A percentile compares a stretch with the other conserved stretches of the same genome.
These are phyloP conservation scores for Rhinophrynus dorsalis DNA, from an alignment of 2,797 vertebrate species.

Conservation along the genomic window DNA sequence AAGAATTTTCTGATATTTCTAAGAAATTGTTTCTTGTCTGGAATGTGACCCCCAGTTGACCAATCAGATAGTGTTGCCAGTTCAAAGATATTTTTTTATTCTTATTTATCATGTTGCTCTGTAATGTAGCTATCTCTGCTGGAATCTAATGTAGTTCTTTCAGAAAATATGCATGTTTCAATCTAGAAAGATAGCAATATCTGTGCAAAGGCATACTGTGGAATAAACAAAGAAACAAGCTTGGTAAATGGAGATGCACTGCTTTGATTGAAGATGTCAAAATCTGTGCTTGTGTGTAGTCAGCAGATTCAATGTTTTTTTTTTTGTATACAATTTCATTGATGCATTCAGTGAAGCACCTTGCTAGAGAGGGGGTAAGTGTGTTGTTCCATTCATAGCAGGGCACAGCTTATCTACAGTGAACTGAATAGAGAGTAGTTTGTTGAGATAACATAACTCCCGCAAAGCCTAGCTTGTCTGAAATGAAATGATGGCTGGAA, in stretches of 20 bases:
- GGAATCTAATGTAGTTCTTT: conserved; percentile 24
- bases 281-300: conserved; percentile 28
- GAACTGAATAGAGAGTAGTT: conserved; percentile 32
- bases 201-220: not conserved
- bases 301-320: conserved; percentile 19
- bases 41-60: not conserved
- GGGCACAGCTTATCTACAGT: conserved; percentile 16
- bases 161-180: conserved; percentile 25
- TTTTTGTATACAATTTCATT: conserved; percentile 3
- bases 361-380: conserved; percentile 24
- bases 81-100: not conserved
- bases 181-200: conserved; percentile 4
- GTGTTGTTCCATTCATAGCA: conserved; percentile 40
- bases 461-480: conserved; percentile 27
- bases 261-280: conserved; percentile 33
- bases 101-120: conserved; percentile 24
- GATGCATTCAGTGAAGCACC: conserved; percentile 32
- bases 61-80: not conserved
- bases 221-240: conserved; percentile 24
- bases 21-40: too few relatives aligned
- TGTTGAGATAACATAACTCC: conserved; percentile 45
- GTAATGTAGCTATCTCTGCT: conserved; percentile 33
- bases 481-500: conserved; percentile 35
- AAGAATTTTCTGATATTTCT: too few relatives aligned
- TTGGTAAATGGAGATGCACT: conserved; percentile 28